These are phyloP conservation scores for Ips typographus DNA, from an alignment of 1,140 invertebrate genomes.

Conservation along the genomic window DNA sequence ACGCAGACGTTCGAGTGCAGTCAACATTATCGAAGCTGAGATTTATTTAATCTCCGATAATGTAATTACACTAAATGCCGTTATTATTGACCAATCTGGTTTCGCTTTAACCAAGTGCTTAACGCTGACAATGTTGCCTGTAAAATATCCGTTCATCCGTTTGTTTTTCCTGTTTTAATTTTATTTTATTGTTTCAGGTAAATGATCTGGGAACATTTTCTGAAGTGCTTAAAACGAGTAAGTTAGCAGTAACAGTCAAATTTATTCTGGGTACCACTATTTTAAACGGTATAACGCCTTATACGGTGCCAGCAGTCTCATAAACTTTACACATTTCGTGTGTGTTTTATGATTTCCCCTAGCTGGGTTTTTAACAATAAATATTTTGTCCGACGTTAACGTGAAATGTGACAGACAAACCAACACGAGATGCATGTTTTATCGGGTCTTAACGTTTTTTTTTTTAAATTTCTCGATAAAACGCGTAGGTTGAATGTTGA, in stretches of 20 bases:
- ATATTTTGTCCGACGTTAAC: constrained; percentile 5
- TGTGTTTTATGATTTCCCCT: constrained; percentile 20
- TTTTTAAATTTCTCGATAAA: constrained; percentile 1
- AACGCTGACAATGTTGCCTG: too few relatives aligned
- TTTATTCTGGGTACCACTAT: constrained; percentile 14
- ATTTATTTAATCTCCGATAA: constrained; percentile 16
- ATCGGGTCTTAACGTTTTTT: neutral
- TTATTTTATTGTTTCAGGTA: constrained; percentile 4
- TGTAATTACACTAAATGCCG: constrained; percentile 8
- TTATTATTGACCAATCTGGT: constrained; percentile 5
- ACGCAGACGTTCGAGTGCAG: neutral
- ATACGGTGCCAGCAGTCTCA: constrained; percentile 9
- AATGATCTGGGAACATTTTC: constrained; percentile 10
- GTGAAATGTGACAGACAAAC: constrained; percentile 6
- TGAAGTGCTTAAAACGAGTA: constrained; percentile 7
- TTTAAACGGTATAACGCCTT: constrained; percentile 18
- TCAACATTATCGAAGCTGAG: constrained; percentile 9
- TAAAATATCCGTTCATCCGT: too few relatives aligned
- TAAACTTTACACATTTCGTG: constrained; percentile 24
- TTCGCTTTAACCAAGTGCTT: too few relatives aligned
- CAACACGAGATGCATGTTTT: neutral
- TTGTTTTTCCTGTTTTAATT: too few relatives aligned
- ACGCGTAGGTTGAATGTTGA: neutral
- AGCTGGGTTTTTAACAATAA: constrained; percentile 11
- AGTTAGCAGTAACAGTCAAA: constrained; percentile 15